phyloP scores from a whole-genome alignment of 2,113 vertebrate species.

The Aphelocoma coerulescens region DNA sequence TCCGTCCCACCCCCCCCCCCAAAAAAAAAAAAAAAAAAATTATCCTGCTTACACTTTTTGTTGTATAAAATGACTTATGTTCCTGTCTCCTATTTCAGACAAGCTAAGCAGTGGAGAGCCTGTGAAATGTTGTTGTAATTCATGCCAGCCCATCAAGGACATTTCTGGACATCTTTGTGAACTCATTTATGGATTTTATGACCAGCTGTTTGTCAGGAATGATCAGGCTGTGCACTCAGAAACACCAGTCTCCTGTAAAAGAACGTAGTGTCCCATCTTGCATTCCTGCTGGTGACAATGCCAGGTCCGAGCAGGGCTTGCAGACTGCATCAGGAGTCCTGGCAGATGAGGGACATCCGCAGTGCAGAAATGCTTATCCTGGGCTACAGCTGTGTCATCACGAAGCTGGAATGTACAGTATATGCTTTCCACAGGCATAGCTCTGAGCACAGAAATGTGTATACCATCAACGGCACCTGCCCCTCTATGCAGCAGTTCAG shows the following conservation, averaged over 20 bases:
- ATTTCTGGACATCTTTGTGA: not conserved
- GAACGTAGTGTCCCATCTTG: not conserved
- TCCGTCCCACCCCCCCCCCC: not conserved
- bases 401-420: constrained; percentile 55
- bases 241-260: not conserved
- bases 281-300: not conserved
- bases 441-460: constrained; percentile 31
- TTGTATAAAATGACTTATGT: not conserved
- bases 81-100: not conserved
- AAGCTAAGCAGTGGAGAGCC: not conserved
- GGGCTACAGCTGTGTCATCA: constrained; percentile 62
- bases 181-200: not conserved
- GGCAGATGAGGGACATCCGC: constrained; percentile 24
- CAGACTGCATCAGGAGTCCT: not conserved
- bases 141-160: not conserved
- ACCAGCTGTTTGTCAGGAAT: not conserved
- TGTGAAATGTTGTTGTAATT: not conserved
- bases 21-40: too few relatives aligned
- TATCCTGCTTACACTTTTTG: not conserved
- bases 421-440: not conserved
- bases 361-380: constrained; percentile 9
- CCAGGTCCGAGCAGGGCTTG: not conserved
- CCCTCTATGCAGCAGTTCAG: constrained; percentile 26
- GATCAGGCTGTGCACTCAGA: not conserved
- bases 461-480: constrained; percentile 21